Evolutionary conservation across 2,797 vertebrate species (phyloP).

Genomic region (Sparus aurata): DNA sequence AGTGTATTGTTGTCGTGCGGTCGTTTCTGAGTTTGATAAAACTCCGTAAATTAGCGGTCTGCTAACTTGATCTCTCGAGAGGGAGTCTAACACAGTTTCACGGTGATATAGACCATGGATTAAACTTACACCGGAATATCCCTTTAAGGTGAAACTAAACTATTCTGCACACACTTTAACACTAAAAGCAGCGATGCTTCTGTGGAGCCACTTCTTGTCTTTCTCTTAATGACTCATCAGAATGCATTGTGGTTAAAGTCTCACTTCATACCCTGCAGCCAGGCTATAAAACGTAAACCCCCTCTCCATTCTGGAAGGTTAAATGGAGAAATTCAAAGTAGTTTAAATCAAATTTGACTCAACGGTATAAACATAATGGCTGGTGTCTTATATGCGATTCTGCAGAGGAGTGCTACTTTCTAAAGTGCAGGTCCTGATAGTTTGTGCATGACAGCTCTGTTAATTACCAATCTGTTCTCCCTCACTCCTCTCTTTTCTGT

Average conservation of each 20-base stretch:
- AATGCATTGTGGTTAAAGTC: constrained; percentile 32
- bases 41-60: no score
- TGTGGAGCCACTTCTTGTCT: neutral
- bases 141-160: constrained; percentile 28
- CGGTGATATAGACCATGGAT: no score
- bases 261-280: constrained; percentile 41
- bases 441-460: neutral
- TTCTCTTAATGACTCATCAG: constrained; percentile 27
- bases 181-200: constrained; percentile 2
- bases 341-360: constrained; percentile 48
- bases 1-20: no score
- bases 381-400: constrained; percentile 26
- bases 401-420: constrained; percentile 19
- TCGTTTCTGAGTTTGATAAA: no score
- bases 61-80: no score
- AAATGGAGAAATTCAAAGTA: constrained; percentile 42
- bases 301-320: constrained; percentile 29
- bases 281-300: constrained; percentile 15
- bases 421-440: constrained; percentile 17
- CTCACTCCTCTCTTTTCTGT: neutral
- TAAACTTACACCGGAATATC: no score
- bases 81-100: no score
- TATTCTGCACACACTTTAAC: neutral
- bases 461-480: constrained; percentile 43
- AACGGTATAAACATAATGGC: constrained; percentile 18